Evolutionary conservation across 1,140 invertebrate species (phyloP).

Genomic region (Hormaphis cornu): DNA sequence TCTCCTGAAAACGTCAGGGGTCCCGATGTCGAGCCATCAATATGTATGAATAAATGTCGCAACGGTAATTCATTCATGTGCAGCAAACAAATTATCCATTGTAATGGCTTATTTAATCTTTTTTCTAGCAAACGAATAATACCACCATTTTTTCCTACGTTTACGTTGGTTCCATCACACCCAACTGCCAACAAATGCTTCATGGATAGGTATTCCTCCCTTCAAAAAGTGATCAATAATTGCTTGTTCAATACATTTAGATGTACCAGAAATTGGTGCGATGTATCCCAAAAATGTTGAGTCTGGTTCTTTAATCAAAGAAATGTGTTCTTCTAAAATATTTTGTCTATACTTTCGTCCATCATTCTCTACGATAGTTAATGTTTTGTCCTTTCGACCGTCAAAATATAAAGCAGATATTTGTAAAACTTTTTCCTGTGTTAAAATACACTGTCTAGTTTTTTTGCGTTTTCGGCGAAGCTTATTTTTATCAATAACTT

Average conservation of each 20-base stretch:
- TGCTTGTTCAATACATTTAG: constrained; percentile 33
- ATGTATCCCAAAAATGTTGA: constrained; percentile 37
- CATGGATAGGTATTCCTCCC: background rate
- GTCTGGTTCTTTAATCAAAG: constrained; percentile 38
- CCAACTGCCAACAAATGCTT: constrained; percentile 8
- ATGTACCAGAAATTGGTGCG: constrained; percentile 35
- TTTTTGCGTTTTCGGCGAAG: background rate
- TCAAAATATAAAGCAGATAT: constrained; percentile 1
- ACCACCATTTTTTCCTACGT: too few species aligned
- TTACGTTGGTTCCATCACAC: too few species aligned
- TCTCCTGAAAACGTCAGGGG: constrained; percentile 36
- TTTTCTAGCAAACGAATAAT: too few species aligned
- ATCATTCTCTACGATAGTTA: constrained; percentile 33
- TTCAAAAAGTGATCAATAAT: constrained; percentile 34
- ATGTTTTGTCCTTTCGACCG: background rate
- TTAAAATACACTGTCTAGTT: background rate
- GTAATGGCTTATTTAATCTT: too few species aligned
- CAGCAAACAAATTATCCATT: too few species aligned
- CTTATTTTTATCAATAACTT: background rate
- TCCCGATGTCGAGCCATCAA: constrained; percentile 38
- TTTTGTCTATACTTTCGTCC: constrained; percentile 35
- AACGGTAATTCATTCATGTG: too few species aligned
- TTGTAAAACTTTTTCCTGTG: background rate
- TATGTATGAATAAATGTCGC: constrained; percentile 38
- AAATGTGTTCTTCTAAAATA: constrained; percentile 37